Conservation (phyloP, 2,797 vertebrate genomes). For the Echeneis naucrates region DNA sequence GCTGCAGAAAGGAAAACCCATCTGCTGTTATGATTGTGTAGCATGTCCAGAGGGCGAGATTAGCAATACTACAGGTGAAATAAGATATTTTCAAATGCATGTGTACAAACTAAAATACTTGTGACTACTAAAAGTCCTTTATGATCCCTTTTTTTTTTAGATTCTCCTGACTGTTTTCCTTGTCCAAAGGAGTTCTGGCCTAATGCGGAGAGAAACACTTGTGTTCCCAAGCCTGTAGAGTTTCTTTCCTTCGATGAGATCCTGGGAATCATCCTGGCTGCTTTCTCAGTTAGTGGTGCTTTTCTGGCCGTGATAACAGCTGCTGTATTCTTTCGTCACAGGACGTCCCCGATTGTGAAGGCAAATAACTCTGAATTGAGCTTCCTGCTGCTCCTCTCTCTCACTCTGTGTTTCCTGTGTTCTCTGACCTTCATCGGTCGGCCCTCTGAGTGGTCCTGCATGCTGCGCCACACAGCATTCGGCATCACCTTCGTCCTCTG, state of each 20-base stretch:
- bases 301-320: constrained; percentile 52
- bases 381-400: constrained; percentile 75
- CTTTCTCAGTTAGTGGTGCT: constrained; percentile 63
- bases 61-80: constrained; percentile 75
- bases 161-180: constrained; percentile 72
- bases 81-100: neutral
- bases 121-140: neutral
- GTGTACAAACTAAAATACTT: neutral
- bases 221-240: constrained; percentile 72
- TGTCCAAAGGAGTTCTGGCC: constrained; percentile 77
- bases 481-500: constrained; percentile 77
- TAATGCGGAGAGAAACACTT: constrained; percentile 59
- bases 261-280: constrained; percentile 70
- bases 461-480: constrained; percentile 76
- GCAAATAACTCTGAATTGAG: constrained; percentile 81
- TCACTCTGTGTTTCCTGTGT: constrained; percentile 80
- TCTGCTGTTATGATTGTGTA: constrained; percentile 81
- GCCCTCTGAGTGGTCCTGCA: constrained; percentile 77
- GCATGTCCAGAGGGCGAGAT: constrained; percentile 79
- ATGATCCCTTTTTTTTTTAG: constrained; percentile 45
- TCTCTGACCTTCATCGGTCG: constrained; percentile 77
- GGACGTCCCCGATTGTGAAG: constrained; percentile 58
- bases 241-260: constrained; percentile 76
- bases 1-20: constrained; percentile 73
- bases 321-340: constrained; percentile 56